These are phyloP conservation scores for Andrena camellia DNA, from an alignment of 2,888 invertebrate genomes.

Conservation along the genomic window DNA sequence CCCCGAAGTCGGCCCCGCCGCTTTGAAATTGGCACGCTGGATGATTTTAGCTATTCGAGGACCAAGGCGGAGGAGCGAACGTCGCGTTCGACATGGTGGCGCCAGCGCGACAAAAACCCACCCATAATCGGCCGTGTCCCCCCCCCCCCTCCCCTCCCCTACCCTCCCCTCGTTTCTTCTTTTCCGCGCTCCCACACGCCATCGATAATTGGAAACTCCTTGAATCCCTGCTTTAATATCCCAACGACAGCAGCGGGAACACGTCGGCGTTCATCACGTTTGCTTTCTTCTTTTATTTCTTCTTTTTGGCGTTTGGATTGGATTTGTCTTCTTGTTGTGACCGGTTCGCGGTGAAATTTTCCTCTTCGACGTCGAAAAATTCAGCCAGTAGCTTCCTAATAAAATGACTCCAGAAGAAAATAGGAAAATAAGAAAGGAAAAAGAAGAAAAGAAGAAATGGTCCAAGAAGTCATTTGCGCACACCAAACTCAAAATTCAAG, in stretches of 20 bases:
- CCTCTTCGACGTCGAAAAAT: too few species aligned
- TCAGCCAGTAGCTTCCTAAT: too few species aligned
- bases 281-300: neutral
- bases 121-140: conserved; percentile 76
- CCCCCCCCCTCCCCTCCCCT: too few species aligned
- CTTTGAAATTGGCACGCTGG: conserved; percentile 73
- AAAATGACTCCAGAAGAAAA: too few species aligned
- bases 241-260: neutral
- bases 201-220: conserved; percentile 15
- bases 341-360: too few species aligned
- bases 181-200: neutral
- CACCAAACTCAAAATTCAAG: too few species aligned
- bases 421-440: too few species aligned
- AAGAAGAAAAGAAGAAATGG: too few species aligned
- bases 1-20: conserved; percentile 25
- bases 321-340: too few species aligned
- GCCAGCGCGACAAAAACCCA: conserved; percentile 75
- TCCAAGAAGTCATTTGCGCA: too few species aligned
- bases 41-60: conserved; percentile 70
- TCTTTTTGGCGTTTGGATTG: too few species aligned
- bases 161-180: conserved; percentile 15
- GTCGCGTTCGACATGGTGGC: conserved; percentile 73
- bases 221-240: neutral
- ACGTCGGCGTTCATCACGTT: neutral
- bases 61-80: conserved; percentile 26